Percentiles rank a stretch among this genome's conserved stretches.
Conservation (phyloP, 2,888 invertebrate genomes). For the Mesorhabditis sp. region DNA sequence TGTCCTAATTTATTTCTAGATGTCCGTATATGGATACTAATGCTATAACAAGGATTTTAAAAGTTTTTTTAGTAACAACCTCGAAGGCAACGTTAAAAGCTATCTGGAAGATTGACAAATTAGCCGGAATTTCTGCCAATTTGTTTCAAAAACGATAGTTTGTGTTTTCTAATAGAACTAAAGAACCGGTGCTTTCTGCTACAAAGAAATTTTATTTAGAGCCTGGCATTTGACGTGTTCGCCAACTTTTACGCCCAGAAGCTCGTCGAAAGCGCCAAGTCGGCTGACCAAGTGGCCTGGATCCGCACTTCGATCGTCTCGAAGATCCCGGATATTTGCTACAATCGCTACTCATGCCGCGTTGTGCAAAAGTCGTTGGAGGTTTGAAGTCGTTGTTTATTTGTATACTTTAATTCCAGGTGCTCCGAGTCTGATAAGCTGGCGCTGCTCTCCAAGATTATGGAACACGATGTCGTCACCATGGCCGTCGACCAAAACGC, state of each 20-base stretch:
- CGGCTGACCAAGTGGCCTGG: constrained; percentile 17
- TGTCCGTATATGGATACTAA: too few species aligned
- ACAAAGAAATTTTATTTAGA: constrained; percentile 16
- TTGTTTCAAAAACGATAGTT: too few species aligned
- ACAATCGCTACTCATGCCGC: constrained; percentile 48
- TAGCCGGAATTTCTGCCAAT: too few species aligned
- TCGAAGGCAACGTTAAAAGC: too few species aligned
- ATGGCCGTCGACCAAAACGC: constrained; percentile 47
- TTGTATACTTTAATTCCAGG: background rate
- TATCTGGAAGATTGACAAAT: too few species aligned
- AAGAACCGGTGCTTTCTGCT: too few species aligned
- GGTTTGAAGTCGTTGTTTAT: constrained; percentile 14
- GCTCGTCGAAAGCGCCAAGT: constrained; percentile 28
- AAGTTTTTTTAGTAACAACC: too few species aligned
- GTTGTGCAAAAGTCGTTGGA: constrained; percentile 48
- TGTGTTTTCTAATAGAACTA: too few species aligned
- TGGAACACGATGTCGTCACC: constrained; percentile 24
- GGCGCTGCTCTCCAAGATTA: constrained; percentile 19
- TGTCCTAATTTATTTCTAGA: too few species aligned
- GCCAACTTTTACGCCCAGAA: constrained; percentile 45
- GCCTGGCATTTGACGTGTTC: constrained; percentile 41
- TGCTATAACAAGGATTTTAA: too few species aligned
- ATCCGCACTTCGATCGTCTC: constrained; percentile 16
- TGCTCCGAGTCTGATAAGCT: constrained; percentile 10
- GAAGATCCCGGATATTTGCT: constrained; percentile 34